Base-by-base conservation (phyloP, 2,888 invertebrate genomes). In the Elegia similella region DNA sequence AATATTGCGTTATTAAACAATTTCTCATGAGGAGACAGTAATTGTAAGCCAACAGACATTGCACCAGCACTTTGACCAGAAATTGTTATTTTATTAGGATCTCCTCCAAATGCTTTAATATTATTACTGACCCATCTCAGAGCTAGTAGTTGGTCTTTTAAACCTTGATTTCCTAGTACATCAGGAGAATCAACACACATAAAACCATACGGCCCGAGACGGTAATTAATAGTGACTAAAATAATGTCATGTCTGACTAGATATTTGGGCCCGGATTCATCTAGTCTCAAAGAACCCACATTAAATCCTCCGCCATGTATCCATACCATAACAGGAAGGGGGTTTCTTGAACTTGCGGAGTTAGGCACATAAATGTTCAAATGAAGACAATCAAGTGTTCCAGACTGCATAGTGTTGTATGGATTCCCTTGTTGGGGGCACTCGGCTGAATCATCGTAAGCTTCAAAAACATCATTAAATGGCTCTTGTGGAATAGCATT, bases 91-190 rank as follows among this genome's bases (percentile, higher is more conserved):
- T 73, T 69, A 53, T 75, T 58, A 2, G 66, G 58, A 61, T 85
- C 77, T 12, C 85, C 85, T 52, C 82, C 82, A 59, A 85, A 86
- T 0, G 78, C 73, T 61, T 64, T 68, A 16, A 85, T 84, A 52
- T 83, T 78, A 2, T 75, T 57, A 55, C 73, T 76, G 0, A 86
- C 65, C 85, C 85, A 86, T 61, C 69, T 72, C 2, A 85, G 59
- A 44, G 78, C 84, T 8, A 74, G 44, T 0, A 68, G 43, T 64
- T 85, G 85, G 55, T 85, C 85, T 69, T 82, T 84, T 0, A 85
- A 64, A 0, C 85, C 85, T 63, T 82, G 78, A 52, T 85, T 85
- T n/a, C 84, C 84, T 1, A 82, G 75, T 6, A 77, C 67, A 43
- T 73, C 69, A 7, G 76, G 72, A n/a, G 60, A 70, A 53, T 76